These are phyloP conservation scores for Phalacrocorax brasilianus DNA, from an alignment of 2,113 vertebrate genomes.

Conservation along the genomic window DNA sequence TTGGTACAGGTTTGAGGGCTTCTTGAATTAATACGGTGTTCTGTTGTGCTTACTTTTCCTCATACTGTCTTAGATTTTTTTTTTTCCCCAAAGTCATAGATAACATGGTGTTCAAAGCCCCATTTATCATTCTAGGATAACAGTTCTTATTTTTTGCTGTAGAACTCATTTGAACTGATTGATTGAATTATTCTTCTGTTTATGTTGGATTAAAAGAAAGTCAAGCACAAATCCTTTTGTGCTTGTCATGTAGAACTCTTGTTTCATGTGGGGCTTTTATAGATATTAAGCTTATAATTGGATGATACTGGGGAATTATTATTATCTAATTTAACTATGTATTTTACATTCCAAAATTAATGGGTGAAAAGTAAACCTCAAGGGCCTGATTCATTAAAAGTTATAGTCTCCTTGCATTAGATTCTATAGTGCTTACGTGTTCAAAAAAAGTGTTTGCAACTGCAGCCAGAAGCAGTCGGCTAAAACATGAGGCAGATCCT, in stretches of 20 bases:
- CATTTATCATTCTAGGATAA: slow-evolving; percentile 35
- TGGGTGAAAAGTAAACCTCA: background rate
- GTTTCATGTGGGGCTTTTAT: slow-evolving; percentile 21
- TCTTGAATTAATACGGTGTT: slow-evolving; percentile 32
- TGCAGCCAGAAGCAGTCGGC: background rate
- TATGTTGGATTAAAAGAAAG: slow-evolving; percentile 48
- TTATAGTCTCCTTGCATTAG: background rate
- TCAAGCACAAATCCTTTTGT: slow-evolving; percentile 21
- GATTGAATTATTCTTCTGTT: slow-evolving; percentile 46
- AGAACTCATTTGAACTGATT: slow-evolving; percentile 33
- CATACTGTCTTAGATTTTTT: background rate
- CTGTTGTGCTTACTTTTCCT: slow-evolving; percentile 33
- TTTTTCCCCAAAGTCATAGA: background rate
- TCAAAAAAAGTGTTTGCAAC: background rate
- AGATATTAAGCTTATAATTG: slow-evolving; percentile 49
- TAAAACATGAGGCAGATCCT: background rate
- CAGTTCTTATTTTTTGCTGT: slow-evolving; percentile 12
- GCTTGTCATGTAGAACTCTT: background rate
- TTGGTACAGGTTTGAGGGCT: background rate
- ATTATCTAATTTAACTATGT: slow-evolving; percentile 15
- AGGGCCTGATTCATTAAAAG: slow-evolving; percentile 54
- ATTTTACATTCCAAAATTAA: slow-evolving; percentile 40
- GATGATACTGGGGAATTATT: slow-evolving; percentile 1
- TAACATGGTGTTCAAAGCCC: slow-evolving; percentile 5
- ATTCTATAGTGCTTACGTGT: background rate